A percentile compares a stretch with the other conserved stretches of the same genome.
phyloP scores from a whole-genome alignment of 2,888 invertebrate species.

The Sclerodermus sp. region DNA sequence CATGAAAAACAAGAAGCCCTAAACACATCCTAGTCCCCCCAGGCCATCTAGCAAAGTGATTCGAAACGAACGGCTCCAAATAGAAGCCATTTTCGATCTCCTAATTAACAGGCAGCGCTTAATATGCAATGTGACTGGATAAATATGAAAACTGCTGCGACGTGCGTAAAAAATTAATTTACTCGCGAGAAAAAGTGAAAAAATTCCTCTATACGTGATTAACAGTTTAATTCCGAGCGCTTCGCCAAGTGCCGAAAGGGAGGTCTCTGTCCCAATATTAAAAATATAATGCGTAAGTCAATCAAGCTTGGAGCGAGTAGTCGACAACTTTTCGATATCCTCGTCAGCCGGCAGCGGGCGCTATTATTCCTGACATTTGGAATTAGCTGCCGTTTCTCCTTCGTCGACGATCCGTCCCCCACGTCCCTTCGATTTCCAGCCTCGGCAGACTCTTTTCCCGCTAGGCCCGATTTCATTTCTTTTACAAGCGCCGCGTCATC shows the following conservation, averaged over 20 bases:
- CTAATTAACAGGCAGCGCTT: too few species aligned
- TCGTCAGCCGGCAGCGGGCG: slow-evolving; percentile 10
- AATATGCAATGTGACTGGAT: too few species aligned
- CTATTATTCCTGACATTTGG: slow-evolving; percentile 25
- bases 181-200: not conserved
- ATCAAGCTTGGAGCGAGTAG: slow-evolving; percentile 3
- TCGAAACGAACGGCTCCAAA: too few species aligned
- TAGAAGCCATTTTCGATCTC: too few species aligned
- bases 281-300: slow-evolving; percentile 5
- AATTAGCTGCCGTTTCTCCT: slow-evolving; percentile 26
- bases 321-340: slow-evolving; percentile 14
- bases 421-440: slow-evolving; percentile 26
- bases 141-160: too few species aligned
- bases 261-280: not conserved
- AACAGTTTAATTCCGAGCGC: too few species aligned
- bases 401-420: slow-evolving; percentile 16
- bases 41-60: too few species aligned
- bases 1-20: too few species aligned
- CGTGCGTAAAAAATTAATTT: not conserved
- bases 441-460: slow-evolving; percentile 19
- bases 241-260: too few species aligned
- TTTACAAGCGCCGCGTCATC: slow-evolving; percentile 54
- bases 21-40: too few species aligned
- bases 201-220: not conserved
- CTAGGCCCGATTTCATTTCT: slow-evolving; percentile 53